Conservation (phyloP, 2,113 vertebrate genomes). For the Spheniscus mendiculus region DNA sequence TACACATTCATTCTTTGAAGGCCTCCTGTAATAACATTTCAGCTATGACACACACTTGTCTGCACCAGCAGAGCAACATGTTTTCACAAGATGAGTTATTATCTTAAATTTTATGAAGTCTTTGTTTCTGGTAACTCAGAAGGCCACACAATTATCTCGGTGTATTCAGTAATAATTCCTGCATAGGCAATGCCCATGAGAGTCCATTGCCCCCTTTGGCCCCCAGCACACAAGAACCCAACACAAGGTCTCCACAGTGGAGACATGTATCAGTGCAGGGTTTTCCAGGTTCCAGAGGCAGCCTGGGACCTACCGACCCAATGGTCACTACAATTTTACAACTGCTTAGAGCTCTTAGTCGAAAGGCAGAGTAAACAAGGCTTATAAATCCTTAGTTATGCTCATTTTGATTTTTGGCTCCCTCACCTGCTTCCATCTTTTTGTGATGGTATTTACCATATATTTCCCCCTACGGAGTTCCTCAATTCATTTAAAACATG, state of each 20-base stretch:
- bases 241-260: not conserved
- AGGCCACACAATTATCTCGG: not conserved
- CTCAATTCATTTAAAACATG: not conserved
- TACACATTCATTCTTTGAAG: not conserved
- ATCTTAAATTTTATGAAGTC: not conserved
- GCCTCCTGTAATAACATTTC: not conserved
- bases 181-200: not conserved
- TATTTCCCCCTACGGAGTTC: not conserved
- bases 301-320: not conserved
- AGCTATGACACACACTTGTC: not conserved
- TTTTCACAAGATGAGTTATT: not conserved
- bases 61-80: not conserved
- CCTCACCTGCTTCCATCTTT: not conserved
- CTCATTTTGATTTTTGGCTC: not conserved
- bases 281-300: not conserved
- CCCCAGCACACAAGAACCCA: not conserved
- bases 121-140: not conserved
- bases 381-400: not conserved
- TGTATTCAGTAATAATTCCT: not conserved
- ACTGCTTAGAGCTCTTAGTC: not conserved
- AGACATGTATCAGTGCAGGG: rapidly evolving
- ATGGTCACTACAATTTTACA: not conserved
- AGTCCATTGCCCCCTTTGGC: rapidly evolving
- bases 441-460: not conserved
- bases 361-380: not conserved